Evolutionary conservation across 2,113 vertebrate species (phyloP), one percentile per base, ranked within the genome.

Genomic region (Thymallus thymallus): DNA sequence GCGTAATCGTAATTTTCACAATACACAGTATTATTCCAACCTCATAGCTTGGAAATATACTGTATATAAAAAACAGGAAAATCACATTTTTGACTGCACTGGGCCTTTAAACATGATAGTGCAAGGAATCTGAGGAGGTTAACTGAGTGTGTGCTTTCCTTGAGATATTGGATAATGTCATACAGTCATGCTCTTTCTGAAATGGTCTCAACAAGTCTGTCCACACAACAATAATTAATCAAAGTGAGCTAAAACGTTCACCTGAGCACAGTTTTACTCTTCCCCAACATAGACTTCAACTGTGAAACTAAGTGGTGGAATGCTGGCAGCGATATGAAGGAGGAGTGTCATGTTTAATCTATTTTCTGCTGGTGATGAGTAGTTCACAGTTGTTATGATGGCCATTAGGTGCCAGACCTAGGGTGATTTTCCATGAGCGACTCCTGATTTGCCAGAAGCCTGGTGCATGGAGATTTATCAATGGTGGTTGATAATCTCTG

Each of bases 331-430:
- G 18, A 68, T 60, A 80, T 77, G 62, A 61, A 65, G 69, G 62
- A 23, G 12, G 6, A 79, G 90, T 89, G 82, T 92, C 84, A 74
- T 65, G 76, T 92, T 91, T 81, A 89, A 82, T 86, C 90, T 94
- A 92, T 93, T 93, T 93, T 92, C 87, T 91, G 84, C 81, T 80
- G 55, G 80, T 84, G 90, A 87, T 87, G 89, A 93, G 80, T 88
- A 72, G 86, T 82, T 88, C 73, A 66, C 85, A 88, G 79, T 85
- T 41, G 35, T 9, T 10, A 5, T 32, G 41, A 72, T 16, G 75
- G 80, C 78, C 69, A 71, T 74, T 85, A 83, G 77, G 76, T 69
- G 71, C 80, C 35, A 32, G 24, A 55, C 22, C 67, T 73, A 56
- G 24, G 66, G 66, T 82, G 66, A 80, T 60, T 82, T 82, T 88